Percentiles rank a stretch among this genome's conserved stretches.
Conservation (phyloP, 2,888 invertebrate species). For the Osedax frankpressi region DNA sequence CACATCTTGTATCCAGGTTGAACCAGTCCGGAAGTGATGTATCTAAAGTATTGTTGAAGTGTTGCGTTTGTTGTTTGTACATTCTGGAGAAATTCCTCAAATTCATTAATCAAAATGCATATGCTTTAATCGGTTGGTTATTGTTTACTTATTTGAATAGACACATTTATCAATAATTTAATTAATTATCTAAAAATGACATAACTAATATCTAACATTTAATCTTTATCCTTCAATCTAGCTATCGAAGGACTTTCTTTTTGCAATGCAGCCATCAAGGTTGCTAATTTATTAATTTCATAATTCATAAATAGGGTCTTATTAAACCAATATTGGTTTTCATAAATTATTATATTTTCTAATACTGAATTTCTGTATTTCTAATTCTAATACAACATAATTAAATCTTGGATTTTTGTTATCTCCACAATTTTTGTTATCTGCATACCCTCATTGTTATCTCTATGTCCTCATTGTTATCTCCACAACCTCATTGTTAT, state of each 20-base stretch:
- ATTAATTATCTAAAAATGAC: too few species aligned
- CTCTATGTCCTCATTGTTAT: not conserved
- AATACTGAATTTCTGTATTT: not conserved
- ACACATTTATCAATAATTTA: too few species aligned
- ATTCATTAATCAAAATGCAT: conserved; percentile 84
- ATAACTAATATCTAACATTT: not conserved
- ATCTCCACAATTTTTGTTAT: too few species aligned
- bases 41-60: conserved; percentile 38
- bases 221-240: conserved; percentile 29
- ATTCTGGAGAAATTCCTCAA: conserved; percentile 79
- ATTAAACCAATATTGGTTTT: not conserved
- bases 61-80: conserved; percentile 76
- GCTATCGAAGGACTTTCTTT: conserved; percentile 77
- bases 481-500: not conserved
- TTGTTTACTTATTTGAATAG: too few species aligned
- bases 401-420: too few species aligned
- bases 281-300: conserved; percentile 45
- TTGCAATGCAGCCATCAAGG: conserved; percentile 75
- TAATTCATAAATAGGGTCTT: not conserved
- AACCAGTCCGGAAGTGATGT: conserved; percentile 37
- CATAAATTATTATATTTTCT: not conserved
- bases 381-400: too few species aligned
- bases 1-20: conserved; percentile 33
- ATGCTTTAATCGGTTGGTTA: conserved; percentile 66
- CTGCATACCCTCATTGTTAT: not conserved